Base-by-base conservation (phyloP, 2,888 invertebrate genomes). In the Caenorhabditis parvicauda region DNA sequence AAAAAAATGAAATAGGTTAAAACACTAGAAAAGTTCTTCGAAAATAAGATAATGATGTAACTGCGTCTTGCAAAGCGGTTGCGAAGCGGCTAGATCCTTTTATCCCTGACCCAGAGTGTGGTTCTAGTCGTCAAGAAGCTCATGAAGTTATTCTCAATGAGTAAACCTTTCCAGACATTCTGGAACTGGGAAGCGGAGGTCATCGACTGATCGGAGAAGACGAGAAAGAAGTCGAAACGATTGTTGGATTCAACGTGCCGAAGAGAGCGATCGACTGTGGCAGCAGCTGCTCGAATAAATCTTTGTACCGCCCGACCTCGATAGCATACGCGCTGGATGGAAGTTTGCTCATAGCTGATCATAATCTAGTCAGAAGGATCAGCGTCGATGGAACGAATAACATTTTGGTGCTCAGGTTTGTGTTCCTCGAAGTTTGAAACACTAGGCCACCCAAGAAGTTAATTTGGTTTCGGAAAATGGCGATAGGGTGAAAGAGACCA, bases 161-260 rank as follows among this genome's bases (percentile, higher is more conserved):
- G 46, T 49, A 46, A n/a, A 24, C 12, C 38, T 53, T 59, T 72
- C 17, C 82, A 89, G 89, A 92, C 22, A 94, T 96, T 64, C 85
- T 98, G 42, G 95, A 98, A 83, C 94, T 94, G 82, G 98, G 98
- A 37, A 93, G 95, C 81, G 96, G 98, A 52, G 90, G 92, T 2
- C 89, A 92, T 41, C 86, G 95, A 32, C 93, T 70, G 27, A 48
- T 69, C 27, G 32, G 42, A 9, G 45, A 53, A 28, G 42, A 38
- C 7, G 58, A 61, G 21, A 61, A 57, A 7, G 49, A 28, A 12
- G 59, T 62, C 24, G 41, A 49, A 9, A 54, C 54, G 4, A 24
- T 64, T 19, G 60, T 57, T 21, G 67, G 66, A 37, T 37, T 54
- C 6, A 59, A 61, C 28, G 60, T 52, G 14, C 28, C 53, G 5